phyloP scores from a whole-genome alignment of 1,140 invertebrate species.

The Lordiphosa collinella region DNA sequence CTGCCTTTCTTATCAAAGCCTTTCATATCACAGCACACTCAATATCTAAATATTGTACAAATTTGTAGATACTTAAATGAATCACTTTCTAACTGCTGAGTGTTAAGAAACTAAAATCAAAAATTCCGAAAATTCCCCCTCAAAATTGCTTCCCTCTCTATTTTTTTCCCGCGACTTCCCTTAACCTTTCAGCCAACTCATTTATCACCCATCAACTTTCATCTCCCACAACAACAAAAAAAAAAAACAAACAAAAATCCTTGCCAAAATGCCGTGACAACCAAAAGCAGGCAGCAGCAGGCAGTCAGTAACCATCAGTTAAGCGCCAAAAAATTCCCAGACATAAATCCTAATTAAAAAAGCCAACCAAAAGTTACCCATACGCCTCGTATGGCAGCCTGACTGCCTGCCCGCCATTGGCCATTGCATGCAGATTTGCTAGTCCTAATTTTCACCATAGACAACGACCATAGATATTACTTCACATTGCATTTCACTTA shows the following conservation, averaged over 20 bases:
- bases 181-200: too few species aligned
- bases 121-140: too few species aligned
- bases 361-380: constrained; percentile 33
- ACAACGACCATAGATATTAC: constrained; percentile 14
- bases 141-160: too few species aligned
- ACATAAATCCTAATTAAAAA: constrained; percentile 54
- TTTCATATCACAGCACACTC: too few species aligned
- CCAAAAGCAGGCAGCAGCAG: not conserved
- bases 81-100: too few species aligned
- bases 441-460: constrained; percentile 58
- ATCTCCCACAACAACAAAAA: not conserved
- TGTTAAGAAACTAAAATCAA: too few species aligned
- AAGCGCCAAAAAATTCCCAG: constrained; percentile 30
- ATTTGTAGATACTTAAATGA: too few species aligned
- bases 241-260: constrained; percentile 1
- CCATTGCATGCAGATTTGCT: constrained; percentile 52
- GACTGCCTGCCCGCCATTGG: not conserved
- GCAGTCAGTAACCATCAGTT: constrained; percentile 14
- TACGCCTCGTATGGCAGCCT: constrained; percentile 38
- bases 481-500: constrained; percentile 52
- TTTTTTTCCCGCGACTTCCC: too few species aligned
- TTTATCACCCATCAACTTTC: constrained; percentile 6
- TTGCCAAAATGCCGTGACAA: constrained; percentile 8
- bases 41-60: too few species aligned
- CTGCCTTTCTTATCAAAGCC: too few species aligned